Evolutionary conservation across 2,797 vertebrate genomes (phyloP).

Genomic region (Anabas testudineus): DNA sequence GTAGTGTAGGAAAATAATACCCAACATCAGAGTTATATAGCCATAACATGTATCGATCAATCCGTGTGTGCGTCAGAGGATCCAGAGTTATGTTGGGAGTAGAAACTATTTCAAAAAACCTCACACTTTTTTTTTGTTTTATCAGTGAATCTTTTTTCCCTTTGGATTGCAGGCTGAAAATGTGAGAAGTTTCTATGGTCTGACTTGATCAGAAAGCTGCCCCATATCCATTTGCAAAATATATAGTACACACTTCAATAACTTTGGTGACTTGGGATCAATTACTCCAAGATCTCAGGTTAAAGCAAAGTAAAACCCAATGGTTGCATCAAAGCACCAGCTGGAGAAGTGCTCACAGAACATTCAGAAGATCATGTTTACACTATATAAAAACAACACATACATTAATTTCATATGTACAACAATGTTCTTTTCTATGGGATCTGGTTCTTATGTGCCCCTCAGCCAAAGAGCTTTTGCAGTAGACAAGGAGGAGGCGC

Average conservation of each 20-base stretch:
- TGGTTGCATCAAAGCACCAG: constrained; percentile 1
- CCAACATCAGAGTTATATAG: background rate
- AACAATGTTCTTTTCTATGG: background rate
- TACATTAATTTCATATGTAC: background rate
- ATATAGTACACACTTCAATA: background rate
- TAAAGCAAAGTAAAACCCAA: background rate
- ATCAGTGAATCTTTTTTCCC: background rate
- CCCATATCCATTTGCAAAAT: background rate
- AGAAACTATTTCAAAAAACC: background rate
- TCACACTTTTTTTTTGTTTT: background rate
- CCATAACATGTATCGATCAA: background rate
- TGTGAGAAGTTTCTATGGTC: background rate
- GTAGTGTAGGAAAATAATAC: background rate
- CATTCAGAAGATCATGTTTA: background rate
- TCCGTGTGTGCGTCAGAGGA: background rate
- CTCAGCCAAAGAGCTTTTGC: constrained; percentile 17
- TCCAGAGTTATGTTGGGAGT: background rate
- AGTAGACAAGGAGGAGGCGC: constrained; percentile 41
- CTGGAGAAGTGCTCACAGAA: constrained; percentile 5
- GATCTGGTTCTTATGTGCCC: constrained; percentile 22
- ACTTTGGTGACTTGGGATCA: background rate
- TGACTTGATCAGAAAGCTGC: background rate
- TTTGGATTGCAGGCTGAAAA: background rate
- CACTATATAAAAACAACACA: background rate
- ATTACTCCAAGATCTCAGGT: background rate